Evolutionary conservation across 2,113 vertebrate genomes (phyloP), one percentile per base, ranked within the genome.

Genomic region (Asarcornis scutulata): DNA sequence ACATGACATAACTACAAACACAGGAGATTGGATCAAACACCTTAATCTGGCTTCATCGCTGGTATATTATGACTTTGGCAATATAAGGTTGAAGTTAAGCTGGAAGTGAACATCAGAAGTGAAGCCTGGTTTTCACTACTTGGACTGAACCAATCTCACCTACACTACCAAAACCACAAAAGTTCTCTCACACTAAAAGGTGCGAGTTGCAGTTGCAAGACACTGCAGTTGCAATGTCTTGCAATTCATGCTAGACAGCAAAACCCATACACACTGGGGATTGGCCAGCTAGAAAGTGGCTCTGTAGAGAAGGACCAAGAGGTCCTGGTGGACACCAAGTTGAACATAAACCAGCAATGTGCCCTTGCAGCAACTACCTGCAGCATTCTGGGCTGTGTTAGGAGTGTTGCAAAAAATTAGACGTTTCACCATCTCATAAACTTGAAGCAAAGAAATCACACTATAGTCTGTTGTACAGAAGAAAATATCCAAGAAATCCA

Each of bases 321-420:
- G 46, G 46, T 46, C 46, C 46, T 20, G 46, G 46, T 46, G 46
- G 46, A 46, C 46, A 46, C 46, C 46, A 20, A 20, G 46, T 46
- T 46, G 46, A 46, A 48, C 46, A 48, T 21, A 20, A 48, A 48
- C 20, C 46, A 48, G 46, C 46, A 48, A 48, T 48, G 20, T 48
- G 46, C 20, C 46, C 46, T 48, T 48, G 18, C 32, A 72, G 7
- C 12, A 80, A 29, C 63, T 29, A n/a, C 22, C 36, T 13, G 7
- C 1, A 22, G 29, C 29, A 53, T 62, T 18, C 48, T 18, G n/a
- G 36, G 18, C 7, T 59, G 48, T 23, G 27, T 27, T 3, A 18
- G 29, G 40, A 64, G 10, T 3, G 14, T 1, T 72, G 59, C 14
- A 18, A 60, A 26, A 86, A 63, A 75, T 9, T 0, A 0, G 17